Evolutionary conservation across 2,797 vertebrate species (phyloP).

Genomic region (Periophthalmus magnuspinnatus): DNA sequence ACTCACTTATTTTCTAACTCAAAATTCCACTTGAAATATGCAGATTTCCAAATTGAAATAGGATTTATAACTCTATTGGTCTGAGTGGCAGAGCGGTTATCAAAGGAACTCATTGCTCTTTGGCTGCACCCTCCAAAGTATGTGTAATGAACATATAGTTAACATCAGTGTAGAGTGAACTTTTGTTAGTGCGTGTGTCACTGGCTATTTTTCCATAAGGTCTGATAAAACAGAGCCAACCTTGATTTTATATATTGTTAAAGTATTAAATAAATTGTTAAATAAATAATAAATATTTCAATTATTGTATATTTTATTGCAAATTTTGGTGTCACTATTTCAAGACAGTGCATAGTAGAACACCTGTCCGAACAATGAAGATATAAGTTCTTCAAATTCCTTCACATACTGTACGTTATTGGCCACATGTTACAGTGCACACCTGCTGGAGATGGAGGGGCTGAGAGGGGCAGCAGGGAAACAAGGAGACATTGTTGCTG

Average conservation of each 20-base stretch:
- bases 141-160: background rate
- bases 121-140: background rate
- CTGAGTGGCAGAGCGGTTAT: background rate
- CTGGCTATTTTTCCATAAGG: too few relatives aligned
- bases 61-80: background rate
- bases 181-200: background rate
- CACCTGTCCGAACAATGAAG: constrained; percentile 5
- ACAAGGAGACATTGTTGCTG: constrained; percentile 84
- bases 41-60: background rate
- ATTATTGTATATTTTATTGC: background rate
- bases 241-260: background rate
- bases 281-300: background rate
- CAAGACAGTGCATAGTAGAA: background rate
- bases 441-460: constrained; percentile 67
- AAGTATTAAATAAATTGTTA: background rate
- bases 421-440: constrained; percentile 63
- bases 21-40: background rate
- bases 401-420: constrained; percentile 38
- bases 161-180: background rate
- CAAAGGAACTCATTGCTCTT: background rate
- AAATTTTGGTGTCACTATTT: background rate
- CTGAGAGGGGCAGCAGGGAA: constrained; percentile 77
- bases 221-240: background rate
- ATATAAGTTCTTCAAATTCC: constrained; percentile 27
- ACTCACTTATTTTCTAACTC: background rate